phyloP scores from a whole-genome alignment of 2,888 invertebrate genomes.

The Euproctis similis region DNA sequence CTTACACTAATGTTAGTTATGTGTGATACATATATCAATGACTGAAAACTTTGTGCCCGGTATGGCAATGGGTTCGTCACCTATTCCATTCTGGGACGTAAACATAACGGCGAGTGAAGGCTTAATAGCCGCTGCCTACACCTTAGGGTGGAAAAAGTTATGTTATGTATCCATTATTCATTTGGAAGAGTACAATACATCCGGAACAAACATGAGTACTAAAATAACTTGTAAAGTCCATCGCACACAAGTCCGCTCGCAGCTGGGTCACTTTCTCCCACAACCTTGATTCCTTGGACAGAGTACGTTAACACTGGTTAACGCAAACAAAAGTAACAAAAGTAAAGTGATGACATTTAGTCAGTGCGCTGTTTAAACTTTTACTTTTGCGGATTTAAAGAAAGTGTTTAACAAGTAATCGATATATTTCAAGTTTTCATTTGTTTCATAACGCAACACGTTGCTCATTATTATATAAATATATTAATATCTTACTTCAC shows the following conservation, averaged over 20 bases:
- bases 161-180: no score
- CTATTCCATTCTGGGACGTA: no score
- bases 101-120: no score
- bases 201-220: slow-evolving; percentile 23
- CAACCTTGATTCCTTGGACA: slow-evolving; percentile 70
- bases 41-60: no score
- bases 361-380: slow-evolving; percentile 52
- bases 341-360: slow-evolving; percentile 53
- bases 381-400: slow-evolving; percentile 53
- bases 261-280: slow-evolving; percentile 67
- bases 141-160: no score
- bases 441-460: slow-evolving; percentile 29
- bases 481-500: slow-evolving; percentile 21
- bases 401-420: slow-evolving; percentile 21
- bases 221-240: slow-evolving; percentile 35
- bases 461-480: slow-evolving; percentile 26
- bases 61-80: no score
- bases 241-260: slow-evolving; percentile 31
- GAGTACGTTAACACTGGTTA: slow-evolving; percentile 53
- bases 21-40: no score
- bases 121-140: no score
- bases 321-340: no score
- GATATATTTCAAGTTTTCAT: slow-evolving; percentile 15
- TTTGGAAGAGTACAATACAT: no score
- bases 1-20: no score